Evolutionary conservation across 2,797 vertebrate genomes (phyloP).

Genomic region (Sebastes baramenuke): DNA sequence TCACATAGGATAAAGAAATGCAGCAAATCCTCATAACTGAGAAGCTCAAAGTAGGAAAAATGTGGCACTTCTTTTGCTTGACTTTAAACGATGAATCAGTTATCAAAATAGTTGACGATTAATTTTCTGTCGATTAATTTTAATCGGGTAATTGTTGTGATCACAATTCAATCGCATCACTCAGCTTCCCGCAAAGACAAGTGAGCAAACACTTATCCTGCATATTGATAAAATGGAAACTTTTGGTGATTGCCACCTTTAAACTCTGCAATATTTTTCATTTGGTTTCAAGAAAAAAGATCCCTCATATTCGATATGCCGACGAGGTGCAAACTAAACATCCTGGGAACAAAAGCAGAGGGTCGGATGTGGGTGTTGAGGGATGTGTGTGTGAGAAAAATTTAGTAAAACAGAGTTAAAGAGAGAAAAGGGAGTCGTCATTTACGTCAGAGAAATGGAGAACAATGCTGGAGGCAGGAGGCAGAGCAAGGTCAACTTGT

Average conservation of each 20-base stretch:
- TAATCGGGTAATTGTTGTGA: background rate
- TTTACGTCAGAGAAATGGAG: conserved; percentile 71
- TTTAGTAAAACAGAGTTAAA: conserved; percentile 64
- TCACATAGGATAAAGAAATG: background rate
- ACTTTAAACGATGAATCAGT: background rate
- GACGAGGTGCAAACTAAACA: conserved; percentile 51
- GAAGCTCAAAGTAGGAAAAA: too few species aligned
- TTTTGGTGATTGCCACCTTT: background rate
- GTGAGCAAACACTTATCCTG: background rate
- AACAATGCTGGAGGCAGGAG: conserved; percentile 75
- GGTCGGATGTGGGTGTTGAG: conserved; percentile 52
- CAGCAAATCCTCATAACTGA: background rate
- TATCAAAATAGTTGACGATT: background rate
- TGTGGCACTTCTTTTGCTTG: background rate
- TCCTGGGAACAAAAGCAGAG: conserved; percentile 65
- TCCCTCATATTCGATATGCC: background rate
- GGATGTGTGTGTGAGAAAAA: conserved; percentile 40
- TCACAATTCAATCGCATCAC: background rate
- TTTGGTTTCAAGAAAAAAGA: conserved; percentile 6
- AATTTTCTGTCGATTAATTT: background rate
- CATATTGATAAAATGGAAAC: background rate
- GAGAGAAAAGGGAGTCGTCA: conserved; percentile 64
- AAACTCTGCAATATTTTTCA: background rate
- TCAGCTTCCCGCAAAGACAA: background rate
- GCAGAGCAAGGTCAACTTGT: conserved; percentile 69